These are phyloP conservation scores for Caenorhabditis afra DNA, from an alignment of 2,888 invertebrate species.

Conservation along the genomic window DNA sequence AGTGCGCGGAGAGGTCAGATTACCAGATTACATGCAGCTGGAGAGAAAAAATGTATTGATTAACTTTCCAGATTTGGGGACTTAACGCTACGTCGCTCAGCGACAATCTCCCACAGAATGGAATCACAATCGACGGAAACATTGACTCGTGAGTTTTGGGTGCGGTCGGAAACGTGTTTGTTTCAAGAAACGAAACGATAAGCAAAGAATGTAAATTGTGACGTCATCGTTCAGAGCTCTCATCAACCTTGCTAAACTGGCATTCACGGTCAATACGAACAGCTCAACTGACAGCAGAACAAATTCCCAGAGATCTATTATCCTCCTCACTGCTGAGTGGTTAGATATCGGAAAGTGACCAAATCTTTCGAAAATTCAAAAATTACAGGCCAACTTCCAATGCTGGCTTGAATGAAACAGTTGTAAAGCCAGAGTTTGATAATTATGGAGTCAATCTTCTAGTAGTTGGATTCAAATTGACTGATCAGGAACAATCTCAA, in stretches of 20 bases:
- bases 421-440: conserved; percentile 1
- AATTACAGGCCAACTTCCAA: conserved; percentile 17
- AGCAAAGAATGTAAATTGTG: conserved; percentile 7
- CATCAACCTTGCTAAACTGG: neutral
- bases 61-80: conserved; percentile 25
- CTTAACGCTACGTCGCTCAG: neutral
- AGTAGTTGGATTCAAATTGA: conserved; percentile 23
- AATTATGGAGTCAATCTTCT: conserved; percentile 12
- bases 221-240: conserved; percentile 32
- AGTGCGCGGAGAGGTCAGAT: conserved; percentile 20
- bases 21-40: no score
- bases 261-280: conserved; percentile 18
- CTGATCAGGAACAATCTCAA: neutral
- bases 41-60: no score
- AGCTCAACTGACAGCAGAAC: conserved; percentile 18
- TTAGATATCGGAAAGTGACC: conserved; percentile 1
- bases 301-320: conserved; percentile 30
- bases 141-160: conserved; percentile 25
- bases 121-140: conserved; percentile 22
- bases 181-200: conserved; percentile 23
- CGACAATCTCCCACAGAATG: neutral
- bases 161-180: neutral
- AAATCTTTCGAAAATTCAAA: no score
- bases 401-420: neutral
- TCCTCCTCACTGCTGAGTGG: conserved; percentile 34